Conservation (phyloP, 2,888 invertebrate species). For the Horisme vitalbata region DNA sequence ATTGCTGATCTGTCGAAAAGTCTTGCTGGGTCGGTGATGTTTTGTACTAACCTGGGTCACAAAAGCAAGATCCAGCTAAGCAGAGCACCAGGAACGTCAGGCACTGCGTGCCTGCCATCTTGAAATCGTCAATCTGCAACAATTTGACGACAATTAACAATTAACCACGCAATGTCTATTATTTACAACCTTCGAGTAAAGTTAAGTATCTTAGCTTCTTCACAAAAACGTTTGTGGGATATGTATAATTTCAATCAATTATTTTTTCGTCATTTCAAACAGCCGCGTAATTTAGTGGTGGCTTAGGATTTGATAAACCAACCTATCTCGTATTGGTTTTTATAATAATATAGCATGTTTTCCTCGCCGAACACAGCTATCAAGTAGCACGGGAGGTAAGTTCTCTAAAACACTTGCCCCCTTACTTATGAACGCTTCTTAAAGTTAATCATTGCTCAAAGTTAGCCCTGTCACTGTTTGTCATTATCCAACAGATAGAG, state of each 20-base stretch:
- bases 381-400: no score
- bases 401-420: no score
- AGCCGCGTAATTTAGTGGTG: background rate
- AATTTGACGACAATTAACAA: slow-evolving; percentile 32
- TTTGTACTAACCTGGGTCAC: slow-evolving; percentile 50
- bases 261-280: background rate
- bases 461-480: no score
- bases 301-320: no score
- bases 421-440: no score
- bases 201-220: slow-evolving; percentile 11
- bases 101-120: slow-evolving; percentile 40
- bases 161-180: slow-evolving; percentile 26
- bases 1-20: no score
- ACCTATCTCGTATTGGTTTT: no score
- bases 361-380: no score
- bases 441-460: no score
- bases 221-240: slow-evolving; percentile 18
- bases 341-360: no score
- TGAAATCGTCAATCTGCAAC: slow-evolving; percentile 45
- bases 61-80: slow-evolving; percentile 35
- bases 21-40: no score
- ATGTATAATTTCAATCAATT: slow-evolving; percentile 10
- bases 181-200: slow-evolving; percentile 22
- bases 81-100: slow-evolving; percentile 36
- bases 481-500: no score